Evolutionary conservation across 2,797 vertebrate species (phyloP), one percentile per base, ranked within the genome.

Genomic region (Craterocephalus amniculus): DNA sequence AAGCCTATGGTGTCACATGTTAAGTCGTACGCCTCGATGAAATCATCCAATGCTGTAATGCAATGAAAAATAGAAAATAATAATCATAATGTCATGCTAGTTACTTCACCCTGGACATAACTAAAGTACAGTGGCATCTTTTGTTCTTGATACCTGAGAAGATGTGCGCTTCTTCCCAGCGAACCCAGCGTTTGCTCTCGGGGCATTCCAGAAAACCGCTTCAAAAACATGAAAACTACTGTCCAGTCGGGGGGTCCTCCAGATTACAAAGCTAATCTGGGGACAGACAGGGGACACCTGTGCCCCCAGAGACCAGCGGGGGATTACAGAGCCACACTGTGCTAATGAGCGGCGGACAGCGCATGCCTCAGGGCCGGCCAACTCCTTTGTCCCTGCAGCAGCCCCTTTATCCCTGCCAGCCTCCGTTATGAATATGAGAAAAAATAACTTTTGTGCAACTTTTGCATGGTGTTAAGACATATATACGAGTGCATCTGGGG

Each of bases 281-380:
- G 89, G 90, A 91, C 93, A 95, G 92, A 94, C 89, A 35, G 86
- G 81, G 91, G 94, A 94, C 94, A 95, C 92, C 94, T 95, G 92
- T 89, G 87, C 87, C 85, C 87, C 89, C 83, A 70, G 86, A 87
- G 84, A 89, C 87, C 63, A 82, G 71, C 48, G 34, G 58, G 43
- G 91, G 94, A 94, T 95, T 95, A 95, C 9, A 8, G 73, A 83
- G 69, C 90, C 89, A 87, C 48, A 67, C 86, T 87, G 83, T n/a
- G 72, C 84, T 92, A 93, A 93, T 94, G 87, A 93, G 83, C 55
- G 73, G 87, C 63, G 73, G 70, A 69, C 36, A 26, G 62, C 70
- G 16, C 79, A 71, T 70, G 80, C 74, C 81, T 76, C 59, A 0
- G 36, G 59, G 61, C 22, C 16, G 22, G 48, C 59, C 63, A 36